Base-by-base conservation (phyloP, 2,113 vertebrate genomes). In the Marmota flaviventris region DNA sequence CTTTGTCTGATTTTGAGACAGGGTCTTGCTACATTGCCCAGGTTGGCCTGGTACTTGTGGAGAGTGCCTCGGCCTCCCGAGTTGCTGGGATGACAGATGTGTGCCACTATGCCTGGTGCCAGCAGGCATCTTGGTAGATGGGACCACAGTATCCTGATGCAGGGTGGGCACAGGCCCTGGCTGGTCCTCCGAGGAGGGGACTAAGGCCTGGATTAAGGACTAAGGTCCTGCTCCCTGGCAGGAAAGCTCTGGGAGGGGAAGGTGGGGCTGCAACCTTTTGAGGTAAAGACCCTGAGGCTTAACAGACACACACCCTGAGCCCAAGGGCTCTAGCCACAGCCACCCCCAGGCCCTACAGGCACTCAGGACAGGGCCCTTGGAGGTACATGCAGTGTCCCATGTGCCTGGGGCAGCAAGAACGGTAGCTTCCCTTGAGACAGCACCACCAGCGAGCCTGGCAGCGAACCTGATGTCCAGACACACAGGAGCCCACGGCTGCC, bases 381-480 rank as follows among this genome's bases (percentile, higher is more conserved):
- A 73, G 72, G 42, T 9, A 14, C 42, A 27, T 29, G 76, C 29
- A 25, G 22, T 84, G 37, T 32, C 51, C 13, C 45, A 72, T n/a
- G 45, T 0, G 32, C 70, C 51, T 48, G 51, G 5, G 45, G 17
- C 53, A 61, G n/a, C 65, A 34, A 39, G 12, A 76, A 1, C 34
- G 0, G 1, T 22, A 69, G 37, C 39, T 75, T 58, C 90, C 82
- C 45, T 51, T 25, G 18, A 61, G 29, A 4, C 61, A 13, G 37
- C 25, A 58, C 24, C 91, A 18, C 4, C 67, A 63, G 25, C 1
- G 18, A 39, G 6, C 4, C 2, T 0, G 24, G 48, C 7, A 7
- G 56, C 17, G 6, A 53, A 29, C 22, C 14, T 56, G 8, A n/a
- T 1, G 0, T 16, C 65, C 51, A 12, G 22, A 37, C 76, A 39